Conservation (phyloP, 1,140 invertebrate genomes). For the Drosophila burlai region DNA sequence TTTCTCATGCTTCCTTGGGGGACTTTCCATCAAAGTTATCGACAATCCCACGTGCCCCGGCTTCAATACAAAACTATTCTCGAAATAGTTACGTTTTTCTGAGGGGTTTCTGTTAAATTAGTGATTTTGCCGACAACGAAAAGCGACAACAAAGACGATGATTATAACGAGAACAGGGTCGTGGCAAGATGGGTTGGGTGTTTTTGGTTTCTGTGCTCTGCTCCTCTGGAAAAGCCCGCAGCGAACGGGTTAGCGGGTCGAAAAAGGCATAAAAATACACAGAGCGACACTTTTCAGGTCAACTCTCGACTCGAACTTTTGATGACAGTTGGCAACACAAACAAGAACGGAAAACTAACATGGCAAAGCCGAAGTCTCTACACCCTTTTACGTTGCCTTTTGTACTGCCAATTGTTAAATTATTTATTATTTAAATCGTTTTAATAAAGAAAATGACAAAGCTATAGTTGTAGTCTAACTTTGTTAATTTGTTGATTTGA, state of each 20-base stretch:
- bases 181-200: slow-evolving; percentile 1
- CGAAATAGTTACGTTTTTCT: background rate
- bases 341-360: background rate
- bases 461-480: background rate
- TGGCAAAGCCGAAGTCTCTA: background rate
- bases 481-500: too few species aligned
- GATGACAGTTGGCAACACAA: slow-evolving; percentile 71
- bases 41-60: slow-evolving; percentile 2
- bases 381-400: background rate
- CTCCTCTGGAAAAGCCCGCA: slow-evolving; percentile 7
- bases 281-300: slow-evolving; percentile 66
- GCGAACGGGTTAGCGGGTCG: slow-evolving; percentile 7
- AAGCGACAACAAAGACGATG: slow-evolving; percentile 5
- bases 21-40: slow-evolving; percentile 21
- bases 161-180: slow-evolving; percentile 24
- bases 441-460: background rate
- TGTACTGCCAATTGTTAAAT: background rate
- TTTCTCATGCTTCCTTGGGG: background rate
- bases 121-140: slow-evolving; percentile 33
- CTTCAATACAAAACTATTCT: slow-evolving; percentile 22
- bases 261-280: slow-evolving; percentile 40
- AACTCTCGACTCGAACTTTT: slow-evolving; percentile 76
- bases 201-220: background rate
- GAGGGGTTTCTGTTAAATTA: slow-evolving; percentile 43
- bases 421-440: background rate